phyloP scores from a whole-genome alignment of 2,888 invertebrate genomes.

The Theretra japonica region DNA sequence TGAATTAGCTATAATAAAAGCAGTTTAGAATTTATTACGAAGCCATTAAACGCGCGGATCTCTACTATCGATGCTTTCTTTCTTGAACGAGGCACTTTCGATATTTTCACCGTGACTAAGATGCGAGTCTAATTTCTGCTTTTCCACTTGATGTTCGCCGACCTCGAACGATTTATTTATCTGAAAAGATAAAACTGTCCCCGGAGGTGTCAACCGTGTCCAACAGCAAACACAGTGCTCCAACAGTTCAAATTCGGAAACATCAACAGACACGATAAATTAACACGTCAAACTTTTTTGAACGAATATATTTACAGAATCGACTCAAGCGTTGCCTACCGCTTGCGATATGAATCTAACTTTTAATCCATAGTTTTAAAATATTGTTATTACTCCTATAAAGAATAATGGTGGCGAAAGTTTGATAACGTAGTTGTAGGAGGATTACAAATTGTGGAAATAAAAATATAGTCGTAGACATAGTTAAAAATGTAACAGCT shows the following conservation, averaged over 20 bases:
- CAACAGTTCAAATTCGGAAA: constrained; percentile 55
- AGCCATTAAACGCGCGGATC: background rate
- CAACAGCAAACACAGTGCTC: constrained; percentile 61
- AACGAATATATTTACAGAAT: constrained; percentile 54
- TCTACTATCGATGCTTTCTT: constrained; percentile 13
- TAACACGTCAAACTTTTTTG: constrained; percentile 63
- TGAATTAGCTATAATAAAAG: background rate
- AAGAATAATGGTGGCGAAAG: too few relatives aligned
- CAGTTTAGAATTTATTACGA: constrained; percentile 37
- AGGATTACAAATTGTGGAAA: too few relatives aligned
- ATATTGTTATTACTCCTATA: background rate
- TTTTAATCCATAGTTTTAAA: background rate
- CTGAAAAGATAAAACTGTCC: constrained; percentile 71
- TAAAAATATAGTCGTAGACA: too few relatives aligned
- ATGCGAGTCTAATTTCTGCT: constrained; percentile 34
- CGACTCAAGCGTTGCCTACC: background rate
- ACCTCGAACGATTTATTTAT: constrained; percentile 54
- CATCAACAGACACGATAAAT: constrained; percentile 58
- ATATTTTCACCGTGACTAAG: constrained; percentile 33
- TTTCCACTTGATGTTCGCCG: constrained; percentile 58
- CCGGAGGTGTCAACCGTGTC: constrained; percentile 54
- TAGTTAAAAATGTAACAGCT: too few relatives aligned
- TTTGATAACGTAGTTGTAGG: too few relatives aligned
- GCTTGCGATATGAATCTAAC: too few relatives aligned
- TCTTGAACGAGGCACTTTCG: constrained; percentile 36